A percentile compares a stretch with the other conserved stretches of the same genome.
Conservation (phyloP, 2,113 vertebrate species). For the Calidris pygmaea region DNA sequence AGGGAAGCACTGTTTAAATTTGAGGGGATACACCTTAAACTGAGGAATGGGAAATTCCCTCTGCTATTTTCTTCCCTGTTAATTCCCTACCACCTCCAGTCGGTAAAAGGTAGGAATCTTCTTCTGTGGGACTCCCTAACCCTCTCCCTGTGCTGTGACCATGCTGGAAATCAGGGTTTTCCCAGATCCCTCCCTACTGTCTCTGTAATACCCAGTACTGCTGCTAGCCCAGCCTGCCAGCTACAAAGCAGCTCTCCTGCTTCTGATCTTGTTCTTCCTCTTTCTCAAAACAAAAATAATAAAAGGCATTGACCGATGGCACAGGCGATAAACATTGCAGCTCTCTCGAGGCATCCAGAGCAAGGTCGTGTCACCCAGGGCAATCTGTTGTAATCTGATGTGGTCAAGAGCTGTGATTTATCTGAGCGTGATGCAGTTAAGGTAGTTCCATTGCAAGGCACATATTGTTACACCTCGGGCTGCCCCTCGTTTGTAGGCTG, state of each 20-base stretch:
- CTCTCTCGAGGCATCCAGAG: background rate
- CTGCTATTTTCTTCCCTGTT: background rate
- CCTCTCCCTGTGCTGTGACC: background rate
- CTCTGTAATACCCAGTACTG: background rate
- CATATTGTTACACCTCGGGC: background rate
- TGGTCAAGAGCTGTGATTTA: background rate
- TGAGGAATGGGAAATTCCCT: background rate
- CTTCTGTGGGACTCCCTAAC: background rate
- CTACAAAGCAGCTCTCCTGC: background rate
- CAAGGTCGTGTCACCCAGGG: background rate
- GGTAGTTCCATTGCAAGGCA: background rate
- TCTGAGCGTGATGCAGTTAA: background rate
- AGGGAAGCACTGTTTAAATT: background rate
- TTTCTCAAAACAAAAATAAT: background rate
- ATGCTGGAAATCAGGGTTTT: background rate
- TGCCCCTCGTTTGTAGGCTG: background rate
- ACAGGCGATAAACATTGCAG: background rate
- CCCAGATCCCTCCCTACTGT: rapidly evolving
- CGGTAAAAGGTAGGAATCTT: rapidly evolving
- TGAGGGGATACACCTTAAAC: background rate
- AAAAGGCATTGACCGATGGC: background rate
- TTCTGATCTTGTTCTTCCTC: background rate
- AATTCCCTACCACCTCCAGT: background rate
- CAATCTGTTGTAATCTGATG: background rate
- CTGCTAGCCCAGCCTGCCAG: background rate